Base-by-base conservation (phyloP, 2,888 invertebrate genomes). In the Tetranychus truncatus region DNA sequence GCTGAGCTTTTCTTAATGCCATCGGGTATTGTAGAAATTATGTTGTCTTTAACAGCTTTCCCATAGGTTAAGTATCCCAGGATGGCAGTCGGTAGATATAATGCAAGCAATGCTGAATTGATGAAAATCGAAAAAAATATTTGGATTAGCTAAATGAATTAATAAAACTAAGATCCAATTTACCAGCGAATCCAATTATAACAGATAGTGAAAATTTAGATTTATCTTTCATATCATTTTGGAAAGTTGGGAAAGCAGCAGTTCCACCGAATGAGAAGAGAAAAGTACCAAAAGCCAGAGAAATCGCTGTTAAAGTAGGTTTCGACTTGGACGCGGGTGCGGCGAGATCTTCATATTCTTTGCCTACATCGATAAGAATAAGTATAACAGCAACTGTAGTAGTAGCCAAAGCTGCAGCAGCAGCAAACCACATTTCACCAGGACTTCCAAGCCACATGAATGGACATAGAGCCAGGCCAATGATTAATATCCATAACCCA, bases 391-490 rank as follows among this genome's bases (percentile, higher is more conserved):
- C 88, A 8, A 87, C 79, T 2, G 86, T 84, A 0, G 88, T 87
- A 0, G 89, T 86, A 15, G 86, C 81, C 76, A 88, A 85, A 0
- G 89, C 89, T 65, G 88, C 84, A 44, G 88, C 81, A 2, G 88
- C 89, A 18, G 87, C 85, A 76, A 86, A 84, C 93, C 92, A 91
- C 89, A 93, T 91, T 81, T 94, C 91, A 82, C 91, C 91, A 0
- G 93, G 93, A 77, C 92, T 91, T 73, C 92, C 92, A 2, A 92
- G 86, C 91, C 91, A 92, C 86, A 91, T 88, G 74, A 92, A 82
- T 0, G 93, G 92, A 78, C 90, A 89, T 20, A 93, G 85, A 75
- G 89, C 81, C 2, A 88, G 81, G 0, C 90, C 91, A 1, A 92
- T 85, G 24, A 92, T 83, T 44, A 91, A 82, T 81, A 92, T 87